Evolutionary conservation across 2,888 invertebrate genomes (phyloP), one percentile per base, ranked within the genome.

Genomic region (Gari tellinella): DNA sequence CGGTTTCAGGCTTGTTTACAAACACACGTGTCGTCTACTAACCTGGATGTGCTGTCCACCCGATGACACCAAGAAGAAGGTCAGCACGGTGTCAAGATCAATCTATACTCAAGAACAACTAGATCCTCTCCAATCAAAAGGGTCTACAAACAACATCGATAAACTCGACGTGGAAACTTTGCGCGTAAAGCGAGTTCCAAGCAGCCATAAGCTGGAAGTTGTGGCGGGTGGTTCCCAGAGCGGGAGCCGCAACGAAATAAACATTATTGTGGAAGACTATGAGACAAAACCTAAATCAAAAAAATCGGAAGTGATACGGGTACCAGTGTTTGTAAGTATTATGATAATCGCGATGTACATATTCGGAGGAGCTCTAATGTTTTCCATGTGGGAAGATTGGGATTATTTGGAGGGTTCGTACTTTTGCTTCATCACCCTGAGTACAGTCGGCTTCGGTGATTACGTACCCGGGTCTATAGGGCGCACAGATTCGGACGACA

Each of bases 341-440:
- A 94, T 96, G 80, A 96, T 98, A 82, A 97, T 99, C 94, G 94
- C 97, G 85, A 95, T 96, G 88, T 96, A 96, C 91, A 95, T 97
- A 69, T 94, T 97, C 88, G 96, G 96, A 61, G 99, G 99, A n/a
- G 98, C 98, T 0, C 93, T 96, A 89, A 94, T 99, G 46, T 99
- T 99, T 92, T 95, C 96, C 1, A 93, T 95, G 89, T 99, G 98
- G 97, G 98, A 99, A 70, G 73, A 83, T 45, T 99, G 99, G 99
- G 95, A 95, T 85, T 95, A 96, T 90, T 93, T 99, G 75, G 97
- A 98, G 86, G 98, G 97, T 60, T 92, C 92, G 56, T 93, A 93
- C 80, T 93, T 93, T 86, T 92, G 92, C 67, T 92, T 92, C 80
- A 90, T 92, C 77, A 92, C 92, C 2, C 82, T 92, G 41, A 90